These are phyloP conservation scores for Microcebus griseorufus DNA, from an alignment of 2,113 vertebrate species.

Conservation along the genomic window DNA sequence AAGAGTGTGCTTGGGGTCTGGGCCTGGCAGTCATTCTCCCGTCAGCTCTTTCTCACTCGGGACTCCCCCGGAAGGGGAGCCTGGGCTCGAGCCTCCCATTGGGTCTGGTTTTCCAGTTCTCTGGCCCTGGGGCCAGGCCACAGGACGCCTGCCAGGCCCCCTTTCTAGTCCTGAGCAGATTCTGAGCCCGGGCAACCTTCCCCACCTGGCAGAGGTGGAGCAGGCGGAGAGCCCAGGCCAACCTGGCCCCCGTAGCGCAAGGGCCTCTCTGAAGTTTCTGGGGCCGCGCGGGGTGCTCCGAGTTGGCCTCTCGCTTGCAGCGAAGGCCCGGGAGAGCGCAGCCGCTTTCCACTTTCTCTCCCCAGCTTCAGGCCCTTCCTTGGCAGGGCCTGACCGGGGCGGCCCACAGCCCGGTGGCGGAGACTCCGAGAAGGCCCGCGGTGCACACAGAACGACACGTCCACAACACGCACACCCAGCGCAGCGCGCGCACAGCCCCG, in stretches of 20 bases:
- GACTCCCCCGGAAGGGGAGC: conserved; percentile 67
- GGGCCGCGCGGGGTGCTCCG: neutral
- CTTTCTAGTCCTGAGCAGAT: neutral
- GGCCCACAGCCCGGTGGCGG: neutral
- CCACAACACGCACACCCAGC: neutral
- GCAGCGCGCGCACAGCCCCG: neutral
- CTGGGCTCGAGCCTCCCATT: conserved; percentile 52
- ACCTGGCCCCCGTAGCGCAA: fast-evolving
- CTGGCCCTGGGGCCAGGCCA: neutral
- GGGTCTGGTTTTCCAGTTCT: neutral
- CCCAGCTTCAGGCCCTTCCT: neutral
- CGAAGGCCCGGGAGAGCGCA: conserved; percentile 30
- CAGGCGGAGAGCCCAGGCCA: neutral
- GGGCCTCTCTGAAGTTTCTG: neutral
- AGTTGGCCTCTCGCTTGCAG: conserved; percentile 59
- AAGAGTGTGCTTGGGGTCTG: neutral
- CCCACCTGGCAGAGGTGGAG: conserved; percentile 35
- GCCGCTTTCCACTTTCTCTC: neutral
- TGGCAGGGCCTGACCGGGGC: neutral
- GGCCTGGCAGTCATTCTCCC: neutral
- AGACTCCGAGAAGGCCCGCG: neutral
- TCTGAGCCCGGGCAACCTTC: neutral
- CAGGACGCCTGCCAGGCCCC: neutral
- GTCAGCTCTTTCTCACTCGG: conserved; percentile 44
- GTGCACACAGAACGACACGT: neutral